Conservation (phyloP, 2,113 vertebrate species). For the Mormyrus lacerda region DNA sequence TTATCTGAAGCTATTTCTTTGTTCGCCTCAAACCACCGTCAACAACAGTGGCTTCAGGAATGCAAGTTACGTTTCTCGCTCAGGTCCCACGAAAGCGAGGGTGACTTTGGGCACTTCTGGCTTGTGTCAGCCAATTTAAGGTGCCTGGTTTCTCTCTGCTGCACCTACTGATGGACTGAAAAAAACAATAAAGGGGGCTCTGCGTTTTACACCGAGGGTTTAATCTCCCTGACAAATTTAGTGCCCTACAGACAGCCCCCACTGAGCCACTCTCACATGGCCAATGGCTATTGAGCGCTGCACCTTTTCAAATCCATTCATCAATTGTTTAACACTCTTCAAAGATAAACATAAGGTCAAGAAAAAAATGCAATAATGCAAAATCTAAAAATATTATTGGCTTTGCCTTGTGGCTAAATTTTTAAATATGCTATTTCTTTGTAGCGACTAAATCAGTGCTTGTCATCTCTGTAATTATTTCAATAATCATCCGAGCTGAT, state of each 20-base stretch:
- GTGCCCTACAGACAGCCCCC: not conserved
- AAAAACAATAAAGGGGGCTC: not conserved
- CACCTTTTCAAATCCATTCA: not conserved
- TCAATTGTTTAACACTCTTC: slow-evolving; percentile 41
- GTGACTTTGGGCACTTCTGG: not conserved
- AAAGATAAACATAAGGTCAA: slow-evolving; percentile 15
- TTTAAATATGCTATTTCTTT: not conserved
- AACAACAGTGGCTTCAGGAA: not conserved
- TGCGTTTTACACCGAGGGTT: not conserved
- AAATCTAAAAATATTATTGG: not conserved
- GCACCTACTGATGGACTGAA: not conserved
- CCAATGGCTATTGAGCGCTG: not conserved
- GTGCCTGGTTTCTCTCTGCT: not conserved
- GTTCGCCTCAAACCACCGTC: not conserved
- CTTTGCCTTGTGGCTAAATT: not conserved
- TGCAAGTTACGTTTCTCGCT: not conserved
- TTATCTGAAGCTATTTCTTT: not conserved
- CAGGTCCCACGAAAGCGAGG: not conserved
- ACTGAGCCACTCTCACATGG: not conserved
- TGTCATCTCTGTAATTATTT: not conserved
- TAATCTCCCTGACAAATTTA: not conserved
- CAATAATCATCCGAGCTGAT: not conserved
- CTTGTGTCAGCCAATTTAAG: not conserved
- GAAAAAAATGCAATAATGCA: not conserved
- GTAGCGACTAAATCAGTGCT: not conserved